Conservation (phyloP, 2,113 vertebrate genomes). For the Bagarius yarrelli region DNA sequence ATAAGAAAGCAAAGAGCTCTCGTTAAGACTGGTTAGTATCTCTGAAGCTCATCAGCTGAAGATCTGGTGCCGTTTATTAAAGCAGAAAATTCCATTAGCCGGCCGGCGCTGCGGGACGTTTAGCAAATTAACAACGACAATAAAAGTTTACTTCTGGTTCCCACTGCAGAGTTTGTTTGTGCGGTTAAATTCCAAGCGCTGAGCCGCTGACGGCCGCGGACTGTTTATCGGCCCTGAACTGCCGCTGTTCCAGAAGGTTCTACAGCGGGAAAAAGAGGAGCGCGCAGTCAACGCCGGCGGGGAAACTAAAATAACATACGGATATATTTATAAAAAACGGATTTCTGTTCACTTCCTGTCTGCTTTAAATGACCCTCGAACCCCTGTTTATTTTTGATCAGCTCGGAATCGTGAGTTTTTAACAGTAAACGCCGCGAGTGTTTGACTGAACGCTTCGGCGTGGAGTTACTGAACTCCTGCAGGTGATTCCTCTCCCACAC, state of each 20-base stretch:
- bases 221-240: too few species aligned
- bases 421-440: background rate
- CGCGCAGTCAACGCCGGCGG: too few species aligned
- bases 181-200: too few species aligned
- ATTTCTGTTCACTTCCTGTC: background rate
- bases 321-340: too few species aligned
- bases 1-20: background rate
- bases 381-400: background rate
- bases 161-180: too few species aligned
- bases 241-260: too few species aligned
- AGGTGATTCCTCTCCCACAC: background rate
- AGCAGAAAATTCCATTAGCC: background rate
- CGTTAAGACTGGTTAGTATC: slow-evolving; percentile 1
- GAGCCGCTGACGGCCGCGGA: too few species aligned
- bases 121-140: background rate
- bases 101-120: background rate
- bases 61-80: slow-evolving; percentile 3
- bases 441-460: background rate
- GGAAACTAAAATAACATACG: too few species aligned
- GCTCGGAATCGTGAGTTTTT: background rate
- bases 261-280: too few species aligned
- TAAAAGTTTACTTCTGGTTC: background rate
- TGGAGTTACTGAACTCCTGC: slow-evolving; percentile 15
- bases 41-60: slow-evolving; percentile 14
- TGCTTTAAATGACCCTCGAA: too few species aligned